Base-by-base conservation (phyloP, 92 coral and sea anemone genomes). In the Palythoa grandiflora region DNA sequence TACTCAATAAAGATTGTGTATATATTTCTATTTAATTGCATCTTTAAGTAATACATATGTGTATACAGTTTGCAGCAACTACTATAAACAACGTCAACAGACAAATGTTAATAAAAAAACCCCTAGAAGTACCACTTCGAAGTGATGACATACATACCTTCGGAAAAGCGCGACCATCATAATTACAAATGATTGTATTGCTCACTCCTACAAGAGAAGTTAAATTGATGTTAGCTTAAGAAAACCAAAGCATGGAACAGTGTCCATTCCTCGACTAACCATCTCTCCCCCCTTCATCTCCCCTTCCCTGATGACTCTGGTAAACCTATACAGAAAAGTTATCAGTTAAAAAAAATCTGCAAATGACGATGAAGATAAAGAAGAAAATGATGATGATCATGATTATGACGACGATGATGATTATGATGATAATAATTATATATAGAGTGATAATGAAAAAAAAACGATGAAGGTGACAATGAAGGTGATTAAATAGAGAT, bases 121-220 rank as follows among this genome's bases (percentile, higher is more conserved):
- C 0, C 0, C 50, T 44, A 44, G 6, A 44, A 44, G 50, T 2
- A 44, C 50, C 5, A 44, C 50, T 44, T 44, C 4, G 0, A 44
- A 40, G 7, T 20, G 5, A 63, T 17, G 4, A 59, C 28, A 3
- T 77, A 72, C 77, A 37, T 85, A 96, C 98, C 97, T 95, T 97
- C 5, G 99, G 99, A 79, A 97, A 97, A 61, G 99, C 92, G 47
- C 99, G 89, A 8, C 99, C 99, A 90, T 97, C 98, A 73, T 97
- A 95, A 85, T 97, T 94, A 59, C 97, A 91, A 50, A 97, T 91
- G 44, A 95, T 48, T 10, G 98, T 93, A 91, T 97, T 97, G 80
- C 93, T 94, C 52, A 95, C 92, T 73, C 99, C 99, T 97, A 55
- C 19, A 65, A n/a, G 55, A 12, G 52, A 11, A 75, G 52, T 28